Evolutionary conservation across 2,797 vertebrate genomes (phyloP).

Genomic region (Numenius phaeopus): DNA sequence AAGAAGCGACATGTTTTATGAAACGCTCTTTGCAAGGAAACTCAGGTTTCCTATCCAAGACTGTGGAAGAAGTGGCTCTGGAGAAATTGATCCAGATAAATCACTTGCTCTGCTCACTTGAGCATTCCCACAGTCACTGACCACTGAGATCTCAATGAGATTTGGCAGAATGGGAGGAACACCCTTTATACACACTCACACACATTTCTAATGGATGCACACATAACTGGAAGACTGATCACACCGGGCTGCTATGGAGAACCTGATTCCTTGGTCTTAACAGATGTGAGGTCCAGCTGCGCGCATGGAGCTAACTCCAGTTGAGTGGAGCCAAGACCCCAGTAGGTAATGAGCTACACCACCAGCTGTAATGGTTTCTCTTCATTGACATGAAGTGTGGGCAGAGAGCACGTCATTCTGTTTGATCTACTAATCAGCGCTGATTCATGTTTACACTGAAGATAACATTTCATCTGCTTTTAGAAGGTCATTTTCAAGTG

Average conservation of each 20-base stretch:
- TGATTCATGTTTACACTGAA: slow-evolving; percentile 42
- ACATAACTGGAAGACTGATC: background rate
- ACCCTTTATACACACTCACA: background rate
- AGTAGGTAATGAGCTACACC: background rate
- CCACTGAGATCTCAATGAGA: background rate
- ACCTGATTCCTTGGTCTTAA: background rate
- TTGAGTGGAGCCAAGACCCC: background rate
- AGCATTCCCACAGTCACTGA: background rate
- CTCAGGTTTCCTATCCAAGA: background rate
- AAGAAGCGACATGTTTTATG: background rate
- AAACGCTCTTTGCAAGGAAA: background rate
- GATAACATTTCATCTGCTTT: slow-evolving; percentile 19
- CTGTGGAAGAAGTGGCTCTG: background rate
- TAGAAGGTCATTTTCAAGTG: slow-evolving; percentile 2
- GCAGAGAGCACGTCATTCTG: slow-evolving; percentile 15
- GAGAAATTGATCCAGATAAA: background rate
- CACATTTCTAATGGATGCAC: background rate
- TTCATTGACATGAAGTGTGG: background rate
- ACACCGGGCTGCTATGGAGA: background rate
- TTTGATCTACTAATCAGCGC: background rate
- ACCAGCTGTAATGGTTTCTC: background rate
- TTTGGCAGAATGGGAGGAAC: rapidly evolving
- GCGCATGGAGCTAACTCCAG: rapidly evolving
- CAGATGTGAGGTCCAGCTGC: background rate
- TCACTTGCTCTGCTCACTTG: background rate